Base-by-base conservation (phyloP, 2,888 invertebrate genomes). In the Tachina lurida region DNA sequence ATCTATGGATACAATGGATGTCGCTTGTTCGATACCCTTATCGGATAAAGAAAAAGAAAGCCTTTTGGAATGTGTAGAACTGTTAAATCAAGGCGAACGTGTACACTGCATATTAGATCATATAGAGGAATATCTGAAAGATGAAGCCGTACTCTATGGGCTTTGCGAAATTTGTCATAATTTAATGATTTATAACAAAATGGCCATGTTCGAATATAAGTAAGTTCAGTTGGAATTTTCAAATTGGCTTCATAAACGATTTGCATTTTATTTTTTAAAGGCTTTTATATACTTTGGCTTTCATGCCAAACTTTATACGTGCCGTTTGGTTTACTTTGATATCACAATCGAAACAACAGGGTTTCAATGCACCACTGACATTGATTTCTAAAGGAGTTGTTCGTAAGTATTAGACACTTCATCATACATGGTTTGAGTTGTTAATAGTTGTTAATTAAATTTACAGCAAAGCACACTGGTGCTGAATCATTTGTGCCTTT, bases 161-260 rank as follows among this genome's bases (percentile, higher is more conserved):
- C 93, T 97, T 84, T 96, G 96, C 86, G 94, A 95, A 90, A 94
- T 98, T 74, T 97, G 97, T 90, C 97, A 98, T 93, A 96, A 97
- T 92, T 93, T 98, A 70, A 93, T 98, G 91, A 94, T 97, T 88
- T 96, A 96, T 88, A 96, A 97, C 91, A 96, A 96, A 91, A 94
- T 96, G 91, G 96, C 97, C 0, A 94, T 97, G 88, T 97, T 97
- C 91, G 97, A 96, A 90, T 97, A 96, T 93, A 96, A 97, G 97
- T 96, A 92, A 92, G 93, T 90, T 12, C 4, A 19, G 10, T 62
- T 49, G 10, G 58, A 31, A 45, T 9, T 19, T 43, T 5, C 10
- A 43, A 19, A 63, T 43, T 41, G 39, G 2, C n/a, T 7, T 5
- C 3, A 15, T 41, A 41, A 41, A 10, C 2, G 10, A 17, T 58